These are phyloP conservation scores for Drosophila takahashii DNA, from an alignment of 1,140 invertebrate genomes.

Conservation along the genomic window DNA sequence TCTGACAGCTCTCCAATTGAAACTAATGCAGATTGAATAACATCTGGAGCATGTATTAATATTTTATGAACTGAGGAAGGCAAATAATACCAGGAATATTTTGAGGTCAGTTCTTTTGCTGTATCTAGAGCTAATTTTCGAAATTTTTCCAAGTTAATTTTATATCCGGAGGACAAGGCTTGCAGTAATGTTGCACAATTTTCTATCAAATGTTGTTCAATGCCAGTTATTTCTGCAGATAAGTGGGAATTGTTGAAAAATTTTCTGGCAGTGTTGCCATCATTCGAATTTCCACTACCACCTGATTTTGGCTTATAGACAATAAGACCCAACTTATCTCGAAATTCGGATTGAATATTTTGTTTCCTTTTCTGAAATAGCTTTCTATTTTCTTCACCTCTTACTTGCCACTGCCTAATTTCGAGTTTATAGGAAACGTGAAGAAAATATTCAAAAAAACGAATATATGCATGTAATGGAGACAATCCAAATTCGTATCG, in stretches of 20 bases:
- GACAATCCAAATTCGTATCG: constrained; percentile 2
- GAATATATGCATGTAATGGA: constrained; percentile 30
- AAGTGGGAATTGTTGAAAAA: constrained; percentile 2
- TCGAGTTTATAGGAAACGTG: constrained; percentile 27
- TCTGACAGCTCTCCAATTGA: neutral
- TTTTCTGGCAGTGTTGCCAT: constrained; percentile 14
- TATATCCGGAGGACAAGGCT: neutral
- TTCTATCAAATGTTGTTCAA: neutral
- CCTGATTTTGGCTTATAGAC: neutral
- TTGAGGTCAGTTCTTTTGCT: no score
- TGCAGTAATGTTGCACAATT: constrained; percentile 13
- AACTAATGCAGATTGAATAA: neutral
- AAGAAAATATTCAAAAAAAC: constrained; percentile 39
- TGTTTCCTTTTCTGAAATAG: neutral
- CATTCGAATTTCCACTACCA: constrained; percentile 3
- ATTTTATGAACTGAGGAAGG: constrained; percentile 23
- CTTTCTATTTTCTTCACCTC: neutral
- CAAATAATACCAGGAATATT: constrained; percentile 20
- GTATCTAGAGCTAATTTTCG: constrained; percentile 16
- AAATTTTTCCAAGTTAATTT: constrained; percentile 29
- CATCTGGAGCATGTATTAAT: constrained; percentile 8
- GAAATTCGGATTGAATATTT: constrained; percentile 1
- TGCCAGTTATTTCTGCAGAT: no score
- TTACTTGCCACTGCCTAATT: constrained; percentile 23
- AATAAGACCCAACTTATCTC: constrained; percentile 3